Percentiles rank a stretch among this genome's conserved stretches.
Evolutionary conservation across 2,888 invertebrate species (phyloP).

Genomic region (Protodeltote pygarga): DNA sequence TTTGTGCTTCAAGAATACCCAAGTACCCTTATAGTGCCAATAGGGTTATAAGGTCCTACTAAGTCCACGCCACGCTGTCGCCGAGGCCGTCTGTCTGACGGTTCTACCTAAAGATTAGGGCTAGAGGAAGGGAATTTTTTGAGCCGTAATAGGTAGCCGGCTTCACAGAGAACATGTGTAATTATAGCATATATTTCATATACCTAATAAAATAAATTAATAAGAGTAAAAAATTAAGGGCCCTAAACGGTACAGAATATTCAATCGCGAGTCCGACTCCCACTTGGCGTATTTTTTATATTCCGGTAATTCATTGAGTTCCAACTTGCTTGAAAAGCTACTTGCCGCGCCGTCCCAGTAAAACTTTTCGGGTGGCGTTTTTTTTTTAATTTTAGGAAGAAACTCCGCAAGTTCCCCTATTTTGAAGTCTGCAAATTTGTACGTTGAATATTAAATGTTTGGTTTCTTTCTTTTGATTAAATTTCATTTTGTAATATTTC

Average conservation of each 20-base stretch:
- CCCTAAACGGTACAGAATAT: not conserved
- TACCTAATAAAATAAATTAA: no score
- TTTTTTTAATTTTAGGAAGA: slow-evolving; percentile 58
- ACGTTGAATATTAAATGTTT: slow-evolving; percentile 65
- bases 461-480: slow-evolving; percentile 33
- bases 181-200: no score
- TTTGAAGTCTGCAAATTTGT: slow-evolving; percentile 48
- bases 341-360: slow-evolving; percentile 26
- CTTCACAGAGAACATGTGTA: no score
- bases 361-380: slow-evolving; percentile 52
- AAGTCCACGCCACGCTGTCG: no score
- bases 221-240: not conserved
- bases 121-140: no score
- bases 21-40: no score
- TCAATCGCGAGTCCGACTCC: not conserved
- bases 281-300: slow-evolving; percentile 26
- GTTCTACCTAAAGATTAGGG: no score
- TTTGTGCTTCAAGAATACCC: no score
- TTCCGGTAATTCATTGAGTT: slow-evolving; percentile 48
- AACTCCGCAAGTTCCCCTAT: slow-evolving; percentile 50
- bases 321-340: slow-evolving; percentile 49
- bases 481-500: slow-evolving; percentile 29
- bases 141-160: no score
- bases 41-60: no score
- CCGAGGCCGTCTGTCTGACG: no score